Evolutionary conservation across 1,140 invertebrate genomes (phyloP), one percentile per base, ranked within the genome.

Genomic region (Drosophila seguyi): DNA sequence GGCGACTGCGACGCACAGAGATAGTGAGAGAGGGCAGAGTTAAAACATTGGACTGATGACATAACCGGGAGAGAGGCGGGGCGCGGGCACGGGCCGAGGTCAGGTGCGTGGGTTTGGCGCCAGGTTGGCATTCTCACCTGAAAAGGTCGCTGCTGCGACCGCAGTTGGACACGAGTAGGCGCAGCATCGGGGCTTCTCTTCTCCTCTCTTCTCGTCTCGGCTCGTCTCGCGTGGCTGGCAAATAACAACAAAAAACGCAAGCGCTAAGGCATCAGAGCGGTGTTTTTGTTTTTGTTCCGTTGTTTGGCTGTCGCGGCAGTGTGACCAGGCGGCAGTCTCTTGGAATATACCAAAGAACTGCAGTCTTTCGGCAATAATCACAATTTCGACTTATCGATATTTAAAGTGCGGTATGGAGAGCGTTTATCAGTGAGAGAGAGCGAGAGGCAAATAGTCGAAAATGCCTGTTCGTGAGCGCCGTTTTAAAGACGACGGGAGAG

Each of bases 81-180:
- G 52, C 38, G 13, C 36, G 38, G 38, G 31, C 16, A 34, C 27
- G 22, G 55, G 22, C 38, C 18, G 39, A 14, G 36, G 34, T 39
- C 36, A 39, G 25, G 38, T 38, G 45, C 18, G 52, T 38, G 18
- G 47, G 22, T 8, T 16, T 29, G 18, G 45, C 4, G 34, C 53
- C 3, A 11, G 18, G 5, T 20, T 14, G 20, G n/a, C 10, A 20
- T 22, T 6, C 42, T 20, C 36, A 90, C 86, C 86, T 90, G 42
- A 76, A 61, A 42, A 68, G 29, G 8, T 90, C 81, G 50, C 66
- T 66, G 47, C 71, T 69, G 67, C 79, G 75, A 53, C 60, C 66
- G 78, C 86, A 90, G 42, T 90, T 90, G 55, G 50, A 47, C 45
- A 86, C 65, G 41, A 90, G 78, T 79, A 90, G 66, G 67, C 86